These are phyloP conservation scores for Agapostemon virescens DNA, from an alignment of 2,888 invertebrate species.

Conservation along the genomic window DNA sequence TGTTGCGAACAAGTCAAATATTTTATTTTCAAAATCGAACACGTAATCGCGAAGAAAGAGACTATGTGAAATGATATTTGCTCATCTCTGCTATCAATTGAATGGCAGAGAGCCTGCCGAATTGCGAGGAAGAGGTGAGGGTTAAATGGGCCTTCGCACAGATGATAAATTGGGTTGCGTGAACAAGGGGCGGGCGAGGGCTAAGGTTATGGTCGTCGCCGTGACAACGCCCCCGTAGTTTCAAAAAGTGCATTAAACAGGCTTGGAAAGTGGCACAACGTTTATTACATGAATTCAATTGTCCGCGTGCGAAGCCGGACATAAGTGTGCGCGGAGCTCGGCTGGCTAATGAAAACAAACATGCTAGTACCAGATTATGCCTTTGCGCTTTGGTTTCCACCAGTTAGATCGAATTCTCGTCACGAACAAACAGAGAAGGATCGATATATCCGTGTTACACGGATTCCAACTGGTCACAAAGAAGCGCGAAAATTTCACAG, in stretches of 20 bases:
- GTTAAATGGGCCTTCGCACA: background rate
- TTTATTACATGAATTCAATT: slow-evolving; percentile 31
- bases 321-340: background rate
- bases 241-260: background rate
- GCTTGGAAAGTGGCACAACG: background rate
- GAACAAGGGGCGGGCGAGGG: background rate
- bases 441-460: background rate
- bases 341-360: slow-evolving; percentile 21
- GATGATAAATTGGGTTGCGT: background rate
- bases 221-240: background rate
- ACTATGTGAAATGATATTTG: too few relatives aligned
- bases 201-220: background rate
- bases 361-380: background rate
- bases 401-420: slow-evolving; percentile 27
- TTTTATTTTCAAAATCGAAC: too few relatives aligned
- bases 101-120: background rate
- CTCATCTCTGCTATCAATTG: background rate
- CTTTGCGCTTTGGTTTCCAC: background rate
- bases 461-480: background rate
- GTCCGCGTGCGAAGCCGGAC: background rate
- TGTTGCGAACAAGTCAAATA: too few relatives aligned
- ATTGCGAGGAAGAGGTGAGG: background rate
- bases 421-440: slow-evolving; percentile 14
- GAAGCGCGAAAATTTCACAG: slow-evolving; percentile 21
- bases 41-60: too few relatives aligned